Evolutionary conservation across 2,113 vertebrate species (phyloP), one percentile per base, ranked within the genome.

Genomic region (Pygoscelis adeliae): DNA sequence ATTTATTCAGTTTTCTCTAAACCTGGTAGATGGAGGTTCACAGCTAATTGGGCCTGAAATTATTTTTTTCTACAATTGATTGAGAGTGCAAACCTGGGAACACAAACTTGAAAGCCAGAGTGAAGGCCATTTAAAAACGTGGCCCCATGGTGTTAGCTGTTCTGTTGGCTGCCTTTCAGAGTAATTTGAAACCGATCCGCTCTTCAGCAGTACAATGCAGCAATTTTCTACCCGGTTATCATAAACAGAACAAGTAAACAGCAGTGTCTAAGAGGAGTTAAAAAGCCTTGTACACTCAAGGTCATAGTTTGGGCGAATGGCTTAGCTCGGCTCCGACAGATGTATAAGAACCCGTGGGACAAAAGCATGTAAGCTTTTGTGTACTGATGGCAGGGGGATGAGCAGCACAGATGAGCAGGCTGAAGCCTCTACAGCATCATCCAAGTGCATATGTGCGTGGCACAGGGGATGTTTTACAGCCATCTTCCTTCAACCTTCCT

Each of bases 181-280:
- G 88, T 22, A 79, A 91, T 97, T 82, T 94, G 94, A 97, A 96
- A 97, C 65, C 6, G 17, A 96, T 84, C 76, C 3, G 0, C 62
- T 95, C 53, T 86, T 93, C 89, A 94, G 83, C 44, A 65, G 65
- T 46, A 93, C 87, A 96, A 84, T 23, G 53, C 47, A 95, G 65
- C 83, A 91, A 96, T 97, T 95, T 97, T 92, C 96, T 89, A 83
- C 65, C 65, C 87, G 5, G 78, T 85, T 96, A 95, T 95, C 89
- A 95, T 72, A 97, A 96, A 93, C 80, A 95, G 83, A 93, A 87
- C 44, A 87, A 96, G 77, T 82, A 91, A 97, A 95, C 83, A 95
- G 40, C 72, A 87, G 52, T 30, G 69, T n/a, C 61, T 61, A 89
- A 84, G 65, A 84, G 83, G 69, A 78, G 63, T 65, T 89, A 93